Conservation (phyloP, 2,888 invertebrate genomes). For the Lasioglossum zephyrum region DNA sequence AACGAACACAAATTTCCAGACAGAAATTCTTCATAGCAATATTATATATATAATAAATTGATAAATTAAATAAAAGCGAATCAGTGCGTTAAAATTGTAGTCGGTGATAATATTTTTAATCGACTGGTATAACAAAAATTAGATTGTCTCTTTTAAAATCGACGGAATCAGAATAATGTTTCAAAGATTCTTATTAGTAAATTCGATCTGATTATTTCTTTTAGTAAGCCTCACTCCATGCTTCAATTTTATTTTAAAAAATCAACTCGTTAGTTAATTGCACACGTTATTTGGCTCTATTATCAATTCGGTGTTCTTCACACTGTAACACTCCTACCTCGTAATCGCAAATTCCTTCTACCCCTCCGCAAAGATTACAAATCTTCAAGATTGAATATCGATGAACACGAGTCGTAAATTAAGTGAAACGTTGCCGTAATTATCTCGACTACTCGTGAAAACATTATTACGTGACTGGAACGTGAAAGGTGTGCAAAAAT, state of each 20-base stretch:
- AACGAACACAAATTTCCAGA: background rate
- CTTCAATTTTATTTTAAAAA: slow-evolving; percentile 19
- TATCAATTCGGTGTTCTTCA: slow-evolving; percentile 21
- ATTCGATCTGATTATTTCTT: slow-evolving; percentile 9
- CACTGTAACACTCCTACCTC: slow-evolving; percentile 56
- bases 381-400: background rate
- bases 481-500: slow-evolving; percentile 12
- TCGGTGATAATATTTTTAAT: background rate
- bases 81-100: no score
- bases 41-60: no score
- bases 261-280: slow-evolving; percentile 35
- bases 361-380: slow-evolving; percentile 1
- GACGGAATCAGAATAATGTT: slow-evolving; percentile 24
- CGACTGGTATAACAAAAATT: background rate
- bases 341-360: slow-evolving; percentile 23
- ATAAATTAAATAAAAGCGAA: background rate
- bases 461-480: background rate
- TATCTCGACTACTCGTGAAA: slow-evolving; percentile 17
- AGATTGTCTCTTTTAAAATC: slow-evolving; percentile 44
- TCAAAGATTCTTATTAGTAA: slow-evolving; percentile 24
- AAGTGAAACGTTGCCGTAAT: background rate
- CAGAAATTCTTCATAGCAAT: background rate
- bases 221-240: slow-evolving; percentile 53
- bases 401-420: background rate
- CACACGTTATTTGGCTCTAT: slow-evolving; percentile 16